A percentile compares a stretch with the other conserved stretches of the same genome.
These are phyloP conservation scores for Ceratoteleas bidentatus DNA, from an alignment of 1,140 invertebrate genomes.

Conservation along the genomic window DNA sequence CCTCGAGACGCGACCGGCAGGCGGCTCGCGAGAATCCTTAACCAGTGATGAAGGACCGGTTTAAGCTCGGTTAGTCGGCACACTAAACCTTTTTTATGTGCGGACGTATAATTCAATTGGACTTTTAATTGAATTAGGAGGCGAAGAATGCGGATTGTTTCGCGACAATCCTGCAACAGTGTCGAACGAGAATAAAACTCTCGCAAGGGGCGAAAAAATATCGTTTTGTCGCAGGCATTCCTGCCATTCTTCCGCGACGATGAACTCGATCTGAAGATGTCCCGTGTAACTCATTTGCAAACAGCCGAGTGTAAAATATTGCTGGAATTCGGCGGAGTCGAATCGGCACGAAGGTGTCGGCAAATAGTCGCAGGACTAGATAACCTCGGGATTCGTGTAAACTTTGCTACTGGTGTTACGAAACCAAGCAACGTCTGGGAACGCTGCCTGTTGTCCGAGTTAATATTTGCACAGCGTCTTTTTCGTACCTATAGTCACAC, in stretches of 20 bases:
- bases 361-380: constrained; percentile 66
- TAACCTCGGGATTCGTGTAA: constrained; percentile 68
- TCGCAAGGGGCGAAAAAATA: too few species aligned
- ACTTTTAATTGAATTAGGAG: constrained; percentile 55
- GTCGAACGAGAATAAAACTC: not conserved
- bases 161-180: not conserved
- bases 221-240: too few species aligned
- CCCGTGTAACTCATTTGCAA: constrained; percentile 16
- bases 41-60: constrained; percentile 56
- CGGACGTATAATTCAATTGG: constrained; percentile 54
- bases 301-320: constrained; percentile 19
- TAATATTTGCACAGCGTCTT: constrained; percentile 69
- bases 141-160: constrained; percentile 38
- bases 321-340: constrained; percentile 36
- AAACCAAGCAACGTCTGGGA: constrained; percentile 68
- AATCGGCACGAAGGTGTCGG: constrained; percentile 50
- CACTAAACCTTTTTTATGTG: constrained; percentile 51
- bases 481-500: constrained; percentile 66
- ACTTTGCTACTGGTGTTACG: constrained; percentile 68
- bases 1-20: constrained; percentile 51
- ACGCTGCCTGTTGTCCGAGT: constrained; percentile 66
- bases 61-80: constrained; percentile 50
- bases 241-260: not conserved
- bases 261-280: not conserved
- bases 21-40: constrained; percentile 56